Base-by-base conservation (phyloP, 1,140 invertebrate genomes). In the Onthophagus taurus region DNA sequence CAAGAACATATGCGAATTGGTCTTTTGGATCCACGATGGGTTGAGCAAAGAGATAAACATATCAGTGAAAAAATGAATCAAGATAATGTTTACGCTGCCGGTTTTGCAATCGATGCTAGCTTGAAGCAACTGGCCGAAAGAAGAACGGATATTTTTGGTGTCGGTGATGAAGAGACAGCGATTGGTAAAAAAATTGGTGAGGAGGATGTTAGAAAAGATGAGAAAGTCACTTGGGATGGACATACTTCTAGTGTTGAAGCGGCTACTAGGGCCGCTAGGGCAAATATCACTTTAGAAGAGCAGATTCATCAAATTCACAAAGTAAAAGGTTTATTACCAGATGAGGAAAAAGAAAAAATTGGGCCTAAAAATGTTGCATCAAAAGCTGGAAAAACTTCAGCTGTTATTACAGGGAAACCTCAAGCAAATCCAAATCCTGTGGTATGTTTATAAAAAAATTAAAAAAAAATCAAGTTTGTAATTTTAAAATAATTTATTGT, bases 151-250 rank as follows among this genome's bases (percentile, higher is more conserved):
- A 99, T 99, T 68, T 99, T 99, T 64, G 97, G 97, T 74, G 85
- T 91, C 44, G 96, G 95, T 48, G 89, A 91, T 58, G 94, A 98
- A 65, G 96, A 99, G 74, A 97, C 95, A 0, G 88, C 90, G 2
- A 99, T 99, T 65, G 96, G 96, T 77, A 94, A 96, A 69, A 99
- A 99, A 67, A 91, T 97, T 51, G 96, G 96, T 6, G 93, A 97
- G 65, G 94, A 97, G 58, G 93, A 85, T 65, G 83, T 79, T 49
- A 77, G 78, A 50, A 85, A 84, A 63, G 82, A 87, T 60, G 90
- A 93, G 59, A 91, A 86, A 53, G 88, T 92, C 1, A 95, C 90
- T 16, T 98, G 95, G 95, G 95, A 98, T 67, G 94, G 94, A n/a
- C 93, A 97, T 61, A 94, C 90, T 0, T 89, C 89, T 1, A 91